Evolutionary conservation across 2,797 vertebrate species (phyloP).

Genomic region (Anabas testudineus): DNA sequence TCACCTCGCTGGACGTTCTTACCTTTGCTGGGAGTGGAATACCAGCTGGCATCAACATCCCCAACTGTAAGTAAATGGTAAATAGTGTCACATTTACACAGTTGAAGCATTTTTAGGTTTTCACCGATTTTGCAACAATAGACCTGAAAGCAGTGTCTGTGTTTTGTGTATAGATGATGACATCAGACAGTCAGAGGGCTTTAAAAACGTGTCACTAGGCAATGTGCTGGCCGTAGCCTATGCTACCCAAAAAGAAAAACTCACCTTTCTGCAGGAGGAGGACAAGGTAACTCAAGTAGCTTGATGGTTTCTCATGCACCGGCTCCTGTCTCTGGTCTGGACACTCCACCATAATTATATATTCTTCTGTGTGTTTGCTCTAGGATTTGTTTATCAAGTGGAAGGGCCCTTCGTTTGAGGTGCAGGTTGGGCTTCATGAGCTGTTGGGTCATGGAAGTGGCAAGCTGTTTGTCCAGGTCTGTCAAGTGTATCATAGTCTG

Average conservation of each 20-base stretch:
- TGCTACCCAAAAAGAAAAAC: conserved; percentile 89
- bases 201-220: conserved; percentile 94
- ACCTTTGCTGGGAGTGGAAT: conserved; percentile 94
- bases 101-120: not conserved
- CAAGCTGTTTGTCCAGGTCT: conserved; percentile 92
- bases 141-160: not conserved
- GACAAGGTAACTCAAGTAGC: conserved; percentile 86
- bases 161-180: conserved; percentile 86
- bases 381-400: conserved; percentile 92
- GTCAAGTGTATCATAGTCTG: conserved; percentile 6
- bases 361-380: not conserved
- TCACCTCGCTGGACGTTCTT: conserved; percentile 93
- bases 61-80: conserved; percentile 87
- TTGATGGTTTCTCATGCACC: not conserved
- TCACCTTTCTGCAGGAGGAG: conserved; percentile 90
- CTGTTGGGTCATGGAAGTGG: conserved; percentile 93
- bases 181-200: conserved; percentile 92
- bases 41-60: conserved; percentile 95
- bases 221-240: conserved; percentile 92
- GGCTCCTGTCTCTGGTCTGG: not conserved
- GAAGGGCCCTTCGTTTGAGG: conserved; percentile 92
- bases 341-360: not conserved
- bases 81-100: not conserved
- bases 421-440: conserved; percentile 94
- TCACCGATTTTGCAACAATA: not conserved